Conservation (phyloP, 2,888 invertebrate genomes). For the Proisotoma minuta region DNA sequence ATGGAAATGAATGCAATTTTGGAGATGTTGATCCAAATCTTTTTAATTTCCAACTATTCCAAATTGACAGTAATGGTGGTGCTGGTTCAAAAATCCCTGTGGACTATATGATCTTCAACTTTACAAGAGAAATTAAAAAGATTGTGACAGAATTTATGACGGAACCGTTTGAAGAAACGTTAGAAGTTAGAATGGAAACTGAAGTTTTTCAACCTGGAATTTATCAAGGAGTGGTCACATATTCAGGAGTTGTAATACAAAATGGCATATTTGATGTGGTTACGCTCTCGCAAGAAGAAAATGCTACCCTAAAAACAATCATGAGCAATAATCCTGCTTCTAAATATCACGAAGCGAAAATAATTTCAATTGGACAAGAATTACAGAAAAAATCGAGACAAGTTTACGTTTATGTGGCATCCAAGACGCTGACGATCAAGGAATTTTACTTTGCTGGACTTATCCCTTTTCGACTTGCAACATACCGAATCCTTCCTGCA, state of each 20-base stretch:
- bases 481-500: slow-evolving; percentile 85
- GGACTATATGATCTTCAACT: slow-evolving; percentile 39
- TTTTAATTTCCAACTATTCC: slow-evolving; percentile 32
- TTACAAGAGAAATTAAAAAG: slow-evolving; percentile 32
- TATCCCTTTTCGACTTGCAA: slow-evolving; percentile 82
- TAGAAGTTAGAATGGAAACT: not conserved
- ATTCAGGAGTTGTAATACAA: slow-evolving; percentile 18
- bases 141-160: slow-evolving; percentile 13
- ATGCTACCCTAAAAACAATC: slow-evolving; percentile 8
- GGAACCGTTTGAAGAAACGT: not conserved
- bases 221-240: slow-evolving; percentile 23
- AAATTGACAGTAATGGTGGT: slow-evolving; percentile 28
- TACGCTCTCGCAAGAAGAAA: slow-evolving; percentile 20
- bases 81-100: slow-evolving; percentile 6
- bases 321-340: slow-evolving; percentile 14
- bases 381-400: slow-evolving; percentile 63
- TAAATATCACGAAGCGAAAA: slow-evolving; percentile 67
- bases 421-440: slow-evolving; percentile 84
- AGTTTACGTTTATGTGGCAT: slow-evolving; percentile 82
- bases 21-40: slow-evolving; percentile 38
- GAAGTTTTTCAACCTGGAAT: slow-evolving; percentile 18
- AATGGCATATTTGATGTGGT: slow-evolving; percentile 28
- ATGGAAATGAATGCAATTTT: slow-evolving; percentile 18
- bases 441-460: slow-evolving; percentile 87
- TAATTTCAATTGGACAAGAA: slow-evolving; percentile 17